These are phyloP conservation scores for Apotomis capreana DNA, from an alignment of 2,888 invertebrate genomes.

Conservation along the genomic window DNA sequence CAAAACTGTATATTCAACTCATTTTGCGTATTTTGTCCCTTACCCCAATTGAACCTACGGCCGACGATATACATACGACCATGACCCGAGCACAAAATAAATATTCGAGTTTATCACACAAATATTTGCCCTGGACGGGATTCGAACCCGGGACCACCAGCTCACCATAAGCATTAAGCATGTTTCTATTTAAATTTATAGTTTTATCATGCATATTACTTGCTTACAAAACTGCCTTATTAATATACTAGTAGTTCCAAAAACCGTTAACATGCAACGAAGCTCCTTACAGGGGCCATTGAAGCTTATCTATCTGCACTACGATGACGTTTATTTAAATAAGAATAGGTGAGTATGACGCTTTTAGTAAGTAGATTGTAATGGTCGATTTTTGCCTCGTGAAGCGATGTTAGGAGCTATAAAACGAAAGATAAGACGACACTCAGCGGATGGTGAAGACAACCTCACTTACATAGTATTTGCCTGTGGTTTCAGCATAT, in stretches of 20 bases:
- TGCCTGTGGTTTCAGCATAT: conserved; percentile 2
- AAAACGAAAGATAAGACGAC: conserved; percentile 66
- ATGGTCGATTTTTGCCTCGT: conserved; percentile 59
- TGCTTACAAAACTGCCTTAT: neutral
- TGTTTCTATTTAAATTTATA: neutral
- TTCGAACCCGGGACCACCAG: no score
- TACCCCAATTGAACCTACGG: no score
- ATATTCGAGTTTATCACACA: no score
- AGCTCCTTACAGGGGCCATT: neutral
- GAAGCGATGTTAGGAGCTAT: conserved; percentile 64
- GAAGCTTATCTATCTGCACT: conserved; percentile 1
- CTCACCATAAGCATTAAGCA: no score
- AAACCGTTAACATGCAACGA: neutral
- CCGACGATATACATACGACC: no score
- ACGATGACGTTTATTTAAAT: conserved; percentile 37
- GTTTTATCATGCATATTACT: neutral
- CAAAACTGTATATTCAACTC: no score
- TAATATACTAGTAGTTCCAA: neutral
- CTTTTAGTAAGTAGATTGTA: conserved; percentile 62
- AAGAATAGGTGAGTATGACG: conserved; percentile 51
- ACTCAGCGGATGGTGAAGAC: conserved; percentile 49
- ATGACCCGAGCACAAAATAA: no score
- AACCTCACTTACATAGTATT: conserved; percentile 24
- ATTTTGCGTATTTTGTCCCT: no score
- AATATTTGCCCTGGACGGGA: no score